Conservation (phyloP, 2,113 vertebrate species). For the Gasterosteus nipponicus region DNA sequence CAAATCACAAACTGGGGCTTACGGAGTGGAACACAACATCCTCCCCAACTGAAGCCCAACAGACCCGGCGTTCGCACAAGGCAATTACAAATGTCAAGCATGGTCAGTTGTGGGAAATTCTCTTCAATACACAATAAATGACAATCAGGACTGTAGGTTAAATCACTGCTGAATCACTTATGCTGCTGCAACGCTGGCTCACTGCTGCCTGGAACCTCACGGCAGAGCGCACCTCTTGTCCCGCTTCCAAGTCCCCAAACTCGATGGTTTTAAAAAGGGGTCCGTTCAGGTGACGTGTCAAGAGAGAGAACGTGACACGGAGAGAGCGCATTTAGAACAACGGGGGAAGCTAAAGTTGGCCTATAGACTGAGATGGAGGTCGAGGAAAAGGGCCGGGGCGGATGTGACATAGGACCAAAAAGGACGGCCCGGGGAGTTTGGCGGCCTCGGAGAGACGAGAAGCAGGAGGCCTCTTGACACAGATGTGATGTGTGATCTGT, state of each 20-base stretch:
- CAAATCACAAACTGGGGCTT: slow-evolving; percentile 46
- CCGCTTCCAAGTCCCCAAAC: not conserved
- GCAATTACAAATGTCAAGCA: slow-evolving; percentile 64
- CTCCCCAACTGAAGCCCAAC: slow-evolving; percentile 10
- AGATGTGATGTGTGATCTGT: not conserved
- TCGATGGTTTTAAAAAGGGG: not conserved
- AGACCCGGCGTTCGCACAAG: slow-evolving; percentile 37
- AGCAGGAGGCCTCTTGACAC: slow-evolving; percentile 34
- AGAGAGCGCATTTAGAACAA: slow-evolving; percentile 1
- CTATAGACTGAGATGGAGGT: slow-evolving; percentile 19
- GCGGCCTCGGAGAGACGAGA: slow-evolving; percentile 45
- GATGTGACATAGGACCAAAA: slow-evolving; percentile 29
- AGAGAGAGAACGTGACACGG: slow-evolving; percentile 4
- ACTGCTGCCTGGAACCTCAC: not conserved
- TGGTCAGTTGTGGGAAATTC: slow-evolving; percentile 52
- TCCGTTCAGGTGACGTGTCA: slow-evolving; percentile 5
- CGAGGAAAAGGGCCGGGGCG: slow-evolving; percentile 19
- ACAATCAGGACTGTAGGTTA: slow-evolving; percentile 36
- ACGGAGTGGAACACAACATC: slow-evolving; percentile 31
- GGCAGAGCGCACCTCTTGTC: not conserved
- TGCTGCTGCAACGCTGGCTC: not conserved
- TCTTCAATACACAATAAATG: slow-evolving; percentile 52
- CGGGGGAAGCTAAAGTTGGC: slow-evolving; percentile 10
- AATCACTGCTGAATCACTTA: slow-evolving; percentile 35
- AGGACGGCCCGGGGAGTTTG: slow-evolving; percentile 37